phyloP scores from a whole-genome alignment of 2,113 vertebrate genomes.

The Ceyx cyanopectus region DNA sequence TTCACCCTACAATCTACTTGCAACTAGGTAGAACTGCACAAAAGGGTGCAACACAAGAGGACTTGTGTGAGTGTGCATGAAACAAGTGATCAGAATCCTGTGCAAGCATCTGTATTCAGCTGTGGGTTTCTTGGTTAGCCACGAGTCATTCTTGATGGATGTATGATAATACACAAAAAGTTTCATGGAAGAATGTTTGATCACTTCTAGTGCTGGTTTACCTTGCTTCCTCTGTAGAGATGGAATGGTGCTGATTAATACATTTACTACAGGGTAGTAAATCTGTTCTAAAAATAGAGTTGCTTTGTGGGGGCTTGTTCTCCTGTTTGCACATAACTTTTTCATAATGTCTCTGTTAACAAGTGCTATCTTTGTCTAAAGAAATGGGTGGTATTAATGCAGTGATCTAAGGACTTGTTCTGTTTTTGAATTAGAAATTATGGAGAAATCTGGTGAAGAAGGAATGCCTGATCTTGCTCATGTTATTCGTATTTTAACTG shows the following conservation, averaged over 20 bases:
- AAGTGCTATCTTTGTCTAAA: background rate
- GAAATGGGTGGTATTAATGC: background rate
- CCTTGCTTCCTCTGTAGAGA: background rate
- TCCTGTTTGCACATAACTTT: background rate
- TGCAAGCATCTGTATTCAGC: background rate
- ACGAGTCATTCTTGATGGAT: background rate
- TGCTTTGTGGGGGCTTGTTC: background rate
- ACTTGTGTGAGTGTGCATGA: background rate
- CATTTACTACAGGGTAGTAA: background rate
- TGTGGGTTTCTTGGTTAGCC: background rate
- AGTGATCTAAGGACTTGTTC: conserved; percentile 48
- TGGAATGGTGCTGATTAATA: background rate
- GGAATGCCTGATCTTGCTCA: conserved; percentile 94
- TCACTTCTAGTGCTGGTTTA: background rate
- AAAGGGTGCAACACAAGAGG: background rate
- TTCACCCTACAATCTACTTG: background rate
- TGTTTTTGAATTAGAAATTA: conserved; percentile 87
- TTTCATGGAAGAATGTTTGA: background rate
- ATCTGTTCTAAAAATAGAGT: background rate
- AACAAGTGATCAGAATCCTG: background rate
- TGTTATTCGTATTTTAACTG: conserved; percentile 93
- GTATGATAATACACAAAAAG: background rate
- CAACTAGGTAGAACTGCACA: background rate
- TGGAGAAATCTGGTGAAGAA: conserved; percentile 91
- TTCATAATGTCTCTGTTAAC: background rate